Percentiles rank a stretch among this genome's conserved stretches.
These are phyloP conservation scores for Peromyscus aztecus DNA, from an alignment of 2,797 vertebrate species.

Conservation along the genomic window DNA sequence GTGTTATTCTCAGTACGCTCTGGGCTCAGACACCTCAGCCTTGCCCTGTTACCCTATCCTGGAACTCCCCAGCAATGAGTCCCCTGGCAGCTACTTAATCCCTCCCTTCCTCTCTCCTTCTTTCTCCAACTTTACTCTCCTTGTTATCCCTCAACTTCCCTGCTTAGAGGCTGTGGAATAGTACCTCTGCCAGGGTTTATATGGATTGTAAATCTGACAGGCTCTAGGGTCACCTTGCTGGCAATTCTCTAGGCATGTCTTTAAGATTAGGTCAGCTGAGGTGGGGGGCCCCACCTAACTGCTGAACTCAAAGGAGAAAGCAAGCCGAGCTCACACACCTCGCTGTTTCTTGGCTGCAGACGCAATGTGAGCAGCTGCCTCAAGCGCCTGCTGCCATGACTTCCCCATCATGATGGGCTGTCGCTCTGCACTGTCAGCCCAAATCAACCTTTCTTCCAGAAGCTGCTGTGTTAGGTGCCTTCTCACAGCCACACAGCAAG, in stretches of 20 bases:
- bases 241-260: neutral
- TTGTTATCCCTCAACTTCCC: neutral
- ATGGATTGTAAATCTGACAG: neutral
- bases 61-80: slow-evolving; percentile 26
- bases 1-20: slow-evolving; percentile 37
- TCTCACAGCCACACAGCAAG: neutral
- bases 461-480: neutral
- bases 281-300: neutral
- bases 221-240: neutral
- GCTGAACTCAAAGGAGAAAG: neutral
- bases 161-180: neutral
- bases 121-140: neutral
- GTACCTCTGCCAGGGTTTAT: neutral
- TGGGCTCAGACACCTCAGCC: slow-evolving; percentile 57
- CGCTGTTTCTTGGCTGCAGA: neutral
- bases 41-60: slow-evolving; percentile 45
- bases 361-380: neutral
- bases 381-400: too few species aligned
- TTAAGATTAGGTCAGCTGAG: neutral
- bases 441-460: neutral
- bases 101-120: neutral
- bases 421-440: neutral
- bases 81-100: neutral
- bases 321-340: neutral
- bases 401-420: neutral